phyloP scores from a whole-genome alignment of 2,113 vertebrate species.

The Fulica atra region DNA sequence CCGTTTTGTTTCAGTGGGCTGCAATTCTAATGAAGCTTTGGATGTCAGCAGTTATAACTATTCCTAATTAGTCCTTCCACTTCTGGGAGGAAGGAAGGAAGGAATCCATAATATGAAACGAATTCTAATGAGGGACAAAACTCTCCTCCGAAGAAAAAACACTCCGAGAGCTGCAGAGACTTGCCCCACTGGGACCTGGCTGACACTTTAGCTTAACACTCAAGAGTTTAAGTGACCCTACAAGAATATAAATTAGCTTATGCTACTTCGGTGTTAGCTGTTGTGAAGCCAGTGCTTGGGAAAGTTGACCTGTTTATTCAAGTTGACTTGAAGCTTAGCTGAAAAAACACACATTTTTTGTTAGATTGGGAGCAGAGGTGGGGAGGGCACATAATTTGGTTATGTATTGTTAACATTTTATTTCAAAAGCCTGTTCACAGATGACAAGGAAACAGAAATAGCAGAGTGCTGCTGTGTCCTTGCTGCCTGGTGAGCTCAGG shows the following conservation, averaged over 20 bases:
- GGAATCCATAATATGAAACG: neutral
- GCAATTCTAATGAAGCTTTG: neutral
- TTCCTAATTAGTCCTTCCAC: slow-evolving; percentile 19
- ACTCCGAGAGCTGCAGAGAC: neutral
- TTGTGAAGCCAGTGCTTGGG: neutral
- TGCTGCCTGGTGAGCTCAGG: neutral
- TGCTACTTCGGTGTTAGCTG: neutral
- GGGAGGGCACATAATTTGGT: neutral
- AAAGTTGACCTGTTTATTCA: slow-evolving; percentile 28
- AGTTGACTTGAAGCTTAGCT: neutral
- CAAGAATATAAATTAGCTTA: slow-evolving; percentile 46
- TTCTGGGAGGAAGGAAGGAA: slow-evolving; percentile 15
- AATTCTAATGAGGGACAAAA: neutral
- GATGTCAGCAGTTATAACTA: neutral
- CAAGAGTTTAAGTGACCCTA: neutral
- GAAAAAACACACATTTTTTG: neutral
- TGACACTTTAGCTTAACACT: slow-evolving; percentile 47
- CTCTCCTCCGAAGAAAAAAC: neutral
- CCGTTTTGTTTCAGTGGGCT: neutral
- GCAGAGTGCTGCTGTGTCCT: neutral
- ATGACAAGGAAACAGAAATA: neutral
- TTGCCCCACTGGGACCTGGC: neutral
- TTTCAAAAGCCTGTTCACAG: neutral
- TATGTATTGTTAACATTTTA: neutral
- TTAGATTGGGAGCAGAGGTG: neutral